Conservation (phyloP, 2,797 vertebrate genomes). For the Gobio occitaniae region DNA sequence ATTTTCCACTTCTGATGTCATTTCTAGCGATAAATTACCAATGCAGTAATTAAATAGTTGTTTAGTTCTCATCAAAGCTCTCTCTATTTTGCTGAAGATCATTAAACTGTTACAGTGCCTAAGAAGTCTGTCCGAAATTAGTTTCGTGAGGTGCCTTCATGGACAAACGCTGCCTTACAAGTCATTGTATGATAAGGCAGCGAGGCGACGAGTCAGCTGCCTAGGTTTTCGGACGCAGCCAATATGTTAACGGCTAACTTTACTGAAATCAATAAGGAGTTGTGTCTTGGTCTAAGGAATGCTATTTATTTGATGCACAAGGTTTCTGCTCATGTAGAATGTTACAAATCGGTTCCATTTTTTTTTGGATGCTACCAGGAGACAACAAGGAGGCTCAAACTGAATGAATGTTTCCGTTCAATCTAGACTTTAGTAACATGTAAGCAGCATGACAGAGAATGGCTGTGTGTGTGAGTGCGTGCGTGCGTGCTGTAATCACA, state of each 20-base stretch:
- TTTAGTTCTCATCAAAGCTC: too few species aligned
- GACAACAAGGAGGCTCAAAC: background rate
- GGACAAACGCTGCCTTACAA: too few species aligned
- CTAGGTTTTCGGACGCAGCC: too few species aligned
- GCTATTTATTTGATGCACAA: background rate
- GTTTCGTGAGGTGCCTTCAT: too few species aligned
- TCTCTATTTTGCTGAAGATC: too few species aligned
- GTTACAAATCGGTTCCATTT: background rate
- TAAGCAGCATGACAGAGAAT: background rate
- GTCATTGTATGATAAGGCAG: too few species aligned
- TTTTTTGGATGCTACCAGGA: background rate
- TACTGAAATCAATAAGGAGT: background rate
- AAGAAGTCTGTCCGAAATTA: too few species aligned
- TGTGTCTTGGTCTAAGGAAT: background rate
- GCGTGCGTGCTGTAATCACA: slow-evolving; percentile 1
- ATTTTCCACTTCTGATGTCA: too few species aligned
- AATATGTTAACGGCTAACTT: background rate
- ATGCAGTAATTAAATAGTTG: too few species aligned
- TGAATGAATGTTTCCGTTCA: background rate
- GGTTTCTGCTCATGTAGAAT: background rate
- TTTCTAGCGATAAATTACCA: too few species aligned
- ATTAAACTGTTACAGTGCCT: too few species aligned
- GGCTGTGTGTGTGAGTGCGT: background rate
- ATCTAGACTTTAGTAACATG: background rate
- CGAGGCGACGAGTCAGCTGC: too few species aligned